Evolutionary conservation across 2,888 invertebrate species (phyloP), one percentile per base, ranked within the genome.

Genomic region (Netelia inedita): DNA sequence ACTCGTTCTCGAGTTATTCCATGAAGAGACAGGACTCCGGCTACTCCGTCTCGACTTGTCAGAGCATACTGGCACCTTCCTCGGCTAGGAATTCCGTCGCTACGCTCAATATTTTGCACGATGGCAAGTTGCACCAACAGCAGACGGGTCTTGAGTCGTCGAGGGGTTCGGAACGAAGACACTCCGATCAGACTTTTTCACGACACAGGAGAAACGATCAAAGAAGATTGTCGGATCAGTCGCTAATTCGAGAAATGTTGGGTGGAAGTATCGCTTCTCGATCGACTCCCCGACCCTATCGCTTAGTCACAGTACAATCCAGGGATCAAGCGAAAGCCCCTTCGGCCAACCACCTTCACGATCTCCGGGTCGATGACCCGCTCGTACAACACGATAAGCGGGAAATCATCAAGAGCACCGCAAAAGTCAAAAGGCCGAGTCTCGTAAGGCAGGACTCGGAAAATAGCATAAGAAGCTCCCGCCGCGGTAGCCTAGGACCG

Each of bases 1-100:
- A 88, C 61, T 89, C 89, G 2, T 73, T 83, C 46, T 87, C 86
- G 0, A 87, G 73, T 72, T 86, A 85, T 28, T 87, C 86, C 35
- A 80, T 85, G 21, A 89, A 65, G 74, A 85, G 90, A 75, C 89
- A 89, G 72, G 91, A 90, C 68, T 92, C 92, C 14, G 83, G 87
- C 2, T 88, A 88, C 72, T 92, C 92, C 14, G 87, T 91, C 61
- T 91, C 92, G 23, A 92, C 92, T 63, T 92, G 91, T 81, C 92
- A 92, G 84, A 92, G 90, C 73, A 87, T 88, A 21, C 84, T 92
- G 63, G 87, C 89, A 10, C 86, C 89, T 10, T 91, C 88, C 50
- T 89, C 91, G 55, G 88, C 83, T 74, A 86, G 88, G 76, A 92
- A 89, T 85, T 92, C 92, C 3, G 72, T 80, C 1, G 73, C 66